Evolutionary conservation across 2,797 vertebrate species (phyloP).

Genomic region (Pygocentrus nattereri): DNA sequence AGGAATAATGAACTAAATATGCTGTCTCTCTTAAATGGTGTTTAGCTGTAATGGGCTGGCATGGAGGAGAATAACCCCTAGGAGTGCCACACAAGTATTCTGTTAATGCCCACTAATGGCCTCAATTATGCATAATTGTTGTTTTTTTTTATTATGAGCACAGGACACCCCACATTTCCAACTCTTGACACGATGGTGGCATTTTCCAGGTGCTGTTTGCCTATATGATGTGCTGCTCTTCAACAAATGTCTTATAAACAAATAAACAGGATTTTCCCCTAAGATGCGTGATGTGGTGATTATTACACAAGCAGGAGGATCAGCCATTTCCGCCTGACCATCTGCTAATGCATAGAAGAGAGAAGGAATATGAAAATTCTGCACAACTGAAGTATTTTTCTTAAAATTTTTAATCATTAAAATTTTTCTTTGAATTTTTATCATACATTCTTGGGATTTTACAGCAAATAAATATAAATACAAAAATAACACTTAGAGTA

Average conservation of each 20-base stretch:
- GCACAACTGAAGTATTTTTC: neutral
- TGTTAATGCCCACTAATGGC: slow-evolving; percentile 67
- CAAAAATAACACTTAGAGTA: too few species aligned
- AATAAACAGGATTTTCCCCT: neutral
- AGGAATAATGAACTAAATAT: slow-evolving; percentile 68
- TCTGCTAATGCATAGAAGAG: neutral
- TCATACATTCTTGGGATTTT: neutral
- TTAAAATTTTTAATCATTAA: too few species aligned
- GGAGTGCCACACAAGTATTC: slow-evolving; percentile 70
- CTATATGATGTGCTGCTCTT: slow-evolving; percentile 59
- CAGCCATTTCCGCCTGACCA: neutral
- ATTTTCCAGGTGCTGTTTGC: slow-evolving; percentile 77
- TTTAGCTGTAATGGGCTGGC: slow-evolving; percentile 64
- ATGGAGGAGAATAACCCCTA: slow-evolving; percentile 62
- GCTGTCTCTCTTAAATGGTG: slow-evolving; percentile 64
- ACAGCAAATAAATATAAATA: neutral
- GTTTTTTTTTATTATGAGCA: slow-evolving; percentile 74
- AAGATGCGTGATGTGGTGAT: neutral
- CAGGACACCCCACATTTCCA: slow-evolving; percentile 56
- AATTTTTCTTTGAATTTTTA: too few species aligned
- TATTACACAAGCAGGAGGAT: neutral
- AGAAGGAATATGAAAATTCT: neutral
- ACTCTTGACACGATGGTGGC: slow-evolving; percentile 73
- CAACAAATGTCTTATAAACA: slow-evolving; percentile 67
- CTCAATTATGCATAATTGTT: slow-evolving; percentile 78